phyloP scores from a whole-genome alignment of 2,888 invertebrate genomes.

The Trichogramma evanescens region DNA sequence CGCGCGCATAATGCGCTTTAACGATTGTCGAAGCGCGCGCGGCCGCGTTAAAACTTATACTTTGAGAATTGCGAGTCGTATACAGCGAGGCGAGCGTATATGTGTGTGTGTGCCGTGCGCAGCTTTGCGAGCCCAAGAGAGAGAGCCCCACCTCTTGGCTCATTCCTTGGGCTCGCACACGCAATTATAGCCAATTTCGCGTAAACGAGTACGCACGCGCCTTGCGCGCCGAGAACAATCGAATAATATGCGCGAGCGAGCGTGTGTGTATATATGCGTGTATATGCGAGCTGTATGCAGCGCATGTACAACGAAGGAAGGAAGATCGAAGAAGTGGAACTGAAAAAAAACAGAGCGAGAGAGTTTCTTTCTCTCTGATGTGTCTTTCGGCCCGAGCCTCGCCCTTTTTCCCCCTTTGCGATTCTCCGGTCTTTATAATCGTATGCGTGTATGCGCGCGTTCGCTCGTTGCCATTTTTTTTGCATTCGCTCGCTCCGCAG shows the following conservation, averaged over 20 bases:
- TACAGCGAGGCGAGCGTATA: no score
- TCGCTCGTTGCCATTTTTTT: conserved; percentile 32
- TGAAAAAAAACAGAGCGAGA: neutral
- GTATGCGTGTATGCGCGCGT: conserved; percentile 18
- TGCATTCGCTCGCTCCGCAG: no score
- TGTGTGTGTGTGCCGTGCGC: no score
- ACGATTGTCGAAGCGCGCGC: no score
- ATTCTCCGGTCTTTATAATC: neutral
- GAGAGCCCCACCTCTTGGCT: neutral
- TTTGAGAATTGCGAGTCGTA: no score
- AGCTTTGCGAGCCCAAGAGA: conserved; percentile 15
- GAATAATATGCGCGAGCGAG: conserved; percentile 11
- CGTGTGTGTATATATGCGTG: conserved; percentile 21
- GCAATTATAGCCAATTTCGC: conserved; percentile 34
- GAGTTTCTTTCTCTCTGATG: no score
- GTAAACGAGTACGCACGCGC: conserved; percentile 29
- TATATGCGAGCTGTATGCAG: neutral
- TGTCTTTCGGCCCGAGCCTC: neutral
- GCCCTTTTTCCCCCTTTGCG: neutral
- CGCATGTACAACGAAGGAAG: no score
- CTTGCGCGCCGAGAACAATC: conserved; percentile 26
- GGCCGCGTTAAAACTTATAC: no score
- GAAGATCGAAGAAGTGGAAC: no score
- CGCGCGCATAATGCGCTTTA: no score
- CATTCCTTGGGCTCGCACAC: conserved; percentile 24